Base-by-base conservation (phyloP, 2,888 invertebrate genomes). In the Calliopum simillimum region DNA sequence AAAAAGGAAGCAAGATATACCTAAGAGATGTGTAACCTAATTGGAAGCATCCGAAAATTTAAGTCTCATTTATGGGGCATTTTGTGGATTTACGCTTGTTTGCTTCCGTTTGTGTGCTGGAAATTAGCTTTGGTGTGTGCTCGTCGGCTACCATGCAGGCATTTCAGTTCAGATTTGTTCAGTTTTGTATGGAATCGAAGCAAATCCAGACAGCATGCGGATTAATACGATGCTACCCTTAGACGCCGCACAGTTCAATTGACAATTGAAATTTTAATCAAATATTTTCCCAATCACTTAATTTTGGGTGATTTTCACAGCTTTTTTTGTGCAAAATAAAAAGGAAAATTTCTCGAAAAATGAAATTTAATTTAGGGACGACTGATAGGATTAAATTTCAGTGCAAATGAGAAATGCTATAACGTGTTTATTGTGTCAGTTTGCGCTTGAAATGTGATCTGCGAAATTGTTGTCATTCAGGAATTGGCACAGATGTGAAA, bases 41-140 rank as follows among this genome's bases (percentile, higher is more conserved):
- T 84, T 85, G 85, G 82, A 83, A 85, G 82, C 82, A 83, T 83
- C 82, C 79, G 80, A 85, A n/a, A n/a, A 85, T 84, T 85, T 85
- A 85, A 85, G 85, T 80, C 85, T 85, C 85, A 85, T 86, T 86
- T 86, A 82, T 83, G 85, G 83, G 80, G 80, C 84, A 85, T 82
- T 85, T 86, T 86, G 85, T 84, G 86, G 86, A 86, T 83, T 85
- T 85, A 79, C 79, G 82, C 78, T 78, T 80, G 76, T 78, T 81
- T 79, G 77, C 72, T 72, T 70, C 67, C 76, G 76, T 76, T 68
- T 71, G 68, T 71, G 68, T 74, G 59, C 53, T 55, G 33, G 47
- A 79, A 81, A 83, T 83, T 83, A 81, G 83, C 80, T 78, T 78
- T 79, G 83, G 83, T 78, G 44, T 23, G 49, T 14, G 14, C 25